Conservation (phyloP, 2,888 invertebrate genomes). For the Thymelicus lineola region DNA sequence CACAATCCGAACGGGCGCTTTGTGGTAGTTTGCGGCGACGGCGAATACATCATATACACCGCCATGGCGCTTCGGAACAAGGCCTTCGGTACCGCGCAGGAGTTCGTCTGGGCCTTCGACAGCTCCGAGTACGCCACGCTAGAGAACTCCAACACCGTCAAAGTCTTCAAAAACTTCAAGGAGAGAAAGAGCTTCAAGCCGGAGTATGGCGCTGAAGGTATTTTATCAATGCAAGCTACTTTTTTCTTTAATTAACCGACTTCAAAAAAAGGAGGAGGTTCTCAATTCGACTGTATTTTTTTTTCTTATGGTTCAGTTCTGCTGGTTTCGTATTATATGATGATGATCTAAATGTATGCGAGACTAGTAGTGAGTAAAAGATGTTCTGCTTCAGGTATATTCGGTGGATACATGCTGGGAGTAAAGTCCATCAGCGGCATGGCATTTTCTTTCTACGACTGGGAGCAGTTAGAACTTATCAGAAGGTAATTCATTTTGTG, state of each 20-base stretch:
- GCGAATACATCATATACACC: conserved; percentile 99
- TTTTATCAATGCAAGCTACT: too few relatives aligned
- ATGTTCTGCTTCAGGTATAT: conserved; percentile 87
- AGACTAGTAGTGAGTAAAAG: not conserved
- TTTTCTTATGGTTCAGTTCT: too few relatives aligned
- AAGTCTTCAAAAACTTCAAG: conserved; percentile 99
- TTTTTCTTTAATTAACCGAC: too few relatives aligned
- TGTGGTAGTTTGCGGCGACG: conserved; percentile 98
- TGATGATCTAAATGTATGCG: too few relatives aligned
- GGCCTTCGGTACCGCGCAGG: conserved; percentile 98
- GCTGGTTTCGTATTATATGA: too few relatives aligned
- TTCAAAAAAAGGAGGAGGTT: too few relatives aligned
- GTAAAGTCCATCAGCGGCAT: conserved; percentile 96
- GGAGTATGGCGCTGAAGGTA: conserved; percentile 97
- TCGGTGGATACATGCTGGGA: conserved; percentile 95
- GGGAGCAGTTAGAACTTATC: conserved; percentile 96
- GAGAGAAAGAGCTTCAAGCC: conserved; percentile 98
- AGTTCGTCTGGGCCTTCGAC: conserved; percentile 99
- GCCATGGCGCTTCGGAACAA: conserved; percentile 99
- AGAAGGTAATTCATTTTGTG: conserved; percentile 75
- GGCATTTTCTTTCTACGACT: conserved; percentile 98
- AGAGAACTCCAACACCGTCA: conserved; percentile 95
- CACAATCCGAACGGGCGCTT: conserved; percentile 99
- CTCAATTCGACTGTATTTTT: too few relatives aligned
- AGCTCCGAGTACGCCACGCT: conserved; percentile 96